Percentiles rank a stretch among this genome's conserved stretches.
These are phyloP conservation scores for Lindbergichthys nudifrons DNA, from an alignment of 2,797 vertebrate species.

Conservation along the genomic window DNA sequence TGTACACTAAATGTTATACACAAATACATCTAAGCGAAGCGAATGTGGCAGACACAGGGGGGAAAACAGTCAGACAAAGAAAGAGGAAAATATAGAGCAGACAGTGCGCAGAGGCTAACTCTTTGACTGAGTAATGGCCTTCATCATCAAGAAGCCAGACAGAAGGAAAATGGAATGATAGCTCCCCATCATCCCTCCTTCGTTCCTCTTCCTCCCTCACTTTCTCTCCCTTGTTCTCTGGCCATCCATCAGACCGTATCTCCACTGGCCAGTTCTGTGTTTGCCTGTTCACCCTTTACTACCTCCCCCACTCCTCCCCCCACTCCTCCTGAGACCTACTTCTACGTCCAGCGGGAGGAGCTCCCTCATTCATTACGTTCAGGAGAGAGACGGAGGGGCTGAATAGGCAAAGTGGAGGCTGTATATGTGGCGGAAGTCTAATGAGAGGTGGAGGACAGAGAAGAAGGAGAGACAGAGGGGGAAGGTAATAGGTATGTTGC, in stretches of 20 bases:
- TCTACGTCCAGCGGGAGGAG: slow-evolving; percentile 75
- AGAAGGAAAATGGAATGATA: slow-evolving; percentile 70
- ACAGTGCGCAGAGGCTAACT: slow-evolving; percentile 7
- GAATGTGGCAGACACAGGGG: slow-evolving; percentile 21
- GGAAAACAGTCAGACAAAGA: slow-evolving; percentile 15
- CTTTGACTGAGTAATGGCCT: slow-evolving; percentile 74
- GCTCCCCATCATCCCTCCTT: slow-evolving; percentile 56
- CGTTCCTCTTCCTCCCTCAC: slow-evolving; percentile 29
- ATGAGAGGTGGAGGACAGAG: slow-evolving; percentile 33
- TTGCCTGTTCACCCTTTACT: slow-evolving; percentile 65
- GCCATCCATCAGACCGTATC: slow-evolving; percentile 77
- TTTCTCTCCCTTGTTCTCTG: slow-evolving; percentile 30
- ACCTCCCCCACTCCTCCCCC: slow-evolving; percentile 58
- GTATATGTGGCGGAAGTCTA: slow-evolving; percentile 42
- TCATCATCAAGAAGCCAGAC: slow-evolving; percentile 72
- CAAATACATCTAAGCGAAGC: slow-evolving; percentile 6
- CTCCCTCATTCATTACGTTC: slow-evolving; percentile 76
- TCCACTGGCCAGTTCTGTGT: slow-evolving; percentile 67
- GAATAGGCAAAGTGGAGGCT: slow-evolving; percentile 33
- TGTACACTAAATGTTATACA: background rate
- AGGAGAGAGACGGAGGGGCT: slow-evolving; percentile 13
- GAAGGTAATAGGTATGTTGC: slow-evolving; percentile 6
- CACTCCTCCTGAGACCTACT: slow-evolving; percentile 74
- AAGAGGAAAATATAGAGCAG: slow-evolving; percentile 27
- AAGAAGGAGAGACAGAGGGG: background rate